Percentiles rank a stretch among this genome's conserved stretches.
phyloP scores from a whole-genome alignment of 1,140 invertebrate genomes.

The Magallana ariakensis region DNA sequence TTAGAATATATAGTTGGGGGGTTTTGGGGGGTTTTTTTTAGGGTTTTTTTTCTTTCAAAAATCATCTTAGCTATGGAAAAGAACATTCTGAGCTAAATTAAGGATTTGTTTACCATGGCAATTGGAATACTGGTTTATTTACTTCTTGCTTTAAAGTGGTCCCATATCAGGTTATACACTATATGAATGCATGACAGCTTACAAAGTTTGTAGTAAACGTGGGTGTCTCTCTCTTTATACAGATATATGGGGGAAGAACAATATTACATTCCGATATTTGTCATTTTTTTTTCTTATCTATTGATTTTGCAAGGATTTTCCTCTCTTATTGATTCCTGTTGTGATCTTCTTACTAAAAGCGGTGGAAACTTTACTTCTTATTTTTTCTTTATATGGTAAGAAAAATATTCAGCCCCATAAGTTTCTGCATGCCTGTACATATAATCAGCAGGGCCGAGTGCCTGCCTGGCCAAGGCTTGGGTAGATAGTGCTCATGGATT shows the following conservation, averaged over 20 bases:
- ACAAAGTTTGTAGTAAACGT: no score
- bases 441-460: not conserved
- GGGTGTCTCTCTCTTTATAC: no score
- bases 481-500: conserved; percentile 37
- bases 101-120: no score
- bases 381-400: not conserved
- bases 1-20: no score
- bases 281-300: conserved; percentile 22
- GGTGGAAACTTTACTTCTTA: not conserved
- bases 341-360: not conserved
- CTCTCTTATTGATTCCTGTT: not conserved
- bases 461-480: not conserved
- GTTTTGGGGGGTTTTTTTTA: no score
- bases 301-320: not conserved
- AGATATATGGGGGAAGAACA: not conserved
- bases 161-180: no score
- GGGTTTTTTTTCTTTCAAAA: no score
- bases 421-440: conserved; percentile 27
- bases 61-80: no score
- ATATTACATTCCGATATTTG: conserved; percentile 17
- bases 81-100: no score
- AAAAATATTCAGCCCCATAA: conserved; percentile 34
- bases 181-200: no score
- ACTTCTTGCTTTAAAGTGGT: no score
- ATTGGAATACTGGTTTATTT: no score